Evolutionary conservation across 2,797 vertebrate species (phyloP).

Genomic region (Cheracebus regulus): DNA sequence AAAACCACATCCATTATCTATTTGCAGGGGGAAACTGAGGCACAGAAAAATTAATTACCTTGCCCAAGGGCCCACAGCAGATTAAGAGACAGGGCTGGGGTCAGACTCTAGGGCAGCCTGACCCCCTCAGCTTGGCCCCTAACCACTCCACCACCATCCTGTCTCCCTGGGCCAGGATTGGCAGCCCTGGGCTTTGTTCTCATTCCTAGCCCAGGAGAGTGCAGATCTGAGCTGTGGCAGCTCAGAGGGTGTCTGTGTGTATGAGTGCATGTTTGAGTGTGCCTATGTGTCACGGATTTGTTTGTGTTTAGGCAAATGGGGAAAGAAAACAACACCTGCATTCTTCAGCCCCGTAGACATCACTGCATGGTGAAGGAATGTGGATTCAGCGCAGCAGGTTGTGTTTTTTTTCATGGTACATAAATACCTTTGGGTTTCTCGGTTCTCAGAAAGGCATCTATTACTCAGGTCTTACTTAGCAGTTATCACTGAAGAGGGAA

Average conservation of each 20-base stretch:
- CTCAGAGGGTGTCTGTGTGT: neutral
- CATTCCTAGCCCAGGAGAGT: neutral
- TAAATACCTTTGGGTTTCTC: slow-evolving; percentile 68
- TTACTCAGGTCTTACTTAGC: slow-evolving; percentile 58
- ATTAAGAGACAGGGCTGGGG: neutral
- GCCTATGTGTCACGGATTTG: neutral
- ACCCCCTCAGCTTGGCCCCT: neutral
- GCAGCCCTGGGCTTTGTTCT: neutral
- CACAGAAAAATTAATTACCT: neutral
- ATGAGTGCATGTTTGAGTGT: neutral
- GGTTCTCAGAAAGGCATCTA: slow-evolving; percentile 53
- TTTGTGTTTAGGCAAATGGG: slow-evolving; percentile 30
- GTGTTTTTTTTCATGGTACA: slow-evolving; percentile 49
- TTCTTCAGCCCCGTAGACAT: slow-evolving; percentile 52
- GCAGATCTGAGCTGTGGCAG: neutral
- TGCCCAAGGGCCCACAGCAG: neutral
- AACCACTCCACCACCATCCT: fast-evolving
- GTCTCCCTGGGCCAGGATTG: too few species aligned
- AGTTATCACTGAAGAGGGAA: slow-evolving; percentile 20
- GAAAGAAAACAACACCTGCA: slow-evolving; percentile 23
- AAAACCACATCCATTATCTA: neutral
- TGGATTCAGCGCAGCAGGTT: neutral
- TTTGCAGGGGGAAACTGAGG: neutral
- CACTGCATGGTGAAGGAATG: slow-evolving; percentile 79
- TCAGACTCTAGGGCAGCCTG: fast-evolving